Percentiles rank a stretch among this genome's conserved stretches.
Conservation (phyloP, 2,797 vertebrate genomes). For the Paedocypris micromegethes region DNA sequence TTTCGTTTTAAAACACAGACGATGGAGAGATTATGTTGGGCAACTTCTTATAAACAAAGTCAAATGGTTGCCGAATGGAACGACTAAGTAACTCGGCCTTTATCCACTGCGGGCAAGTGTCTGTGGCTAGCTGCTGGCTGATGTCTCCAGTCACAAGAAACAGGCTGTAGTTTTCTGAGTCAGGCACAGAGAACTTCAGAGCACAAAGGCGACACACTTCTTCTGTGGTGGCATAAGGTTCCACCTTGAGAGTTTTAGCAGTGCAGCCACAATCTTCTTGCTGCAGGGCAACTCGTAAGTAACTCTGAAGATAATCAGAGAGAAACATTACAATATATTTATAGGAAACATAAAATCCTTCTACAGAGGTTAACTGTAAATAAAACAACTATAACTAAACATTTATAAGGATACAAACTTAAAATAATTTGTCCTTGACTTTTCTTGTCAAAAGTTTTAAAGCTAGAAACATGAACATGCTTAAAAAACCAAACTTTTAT, state of each 20-base stretch:
- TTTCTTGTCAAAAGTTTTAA: too few relatives aligned
- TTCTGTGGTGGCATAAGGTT: conserved; percentile 77
- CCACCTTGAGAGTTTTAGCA: conserved; percentile 83
- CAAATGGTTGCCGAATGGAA: conserved; percentile 72
- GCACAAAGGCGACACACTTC: conserved; percentile 87
- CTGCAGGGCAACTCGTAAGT: conserved; percentile 87
- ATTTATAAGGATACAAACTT: too few relatives aligned
- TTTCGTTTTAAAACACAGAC: not conserved
- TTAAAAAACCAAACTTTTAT: too few relatives aligned
- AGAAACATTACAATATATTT: too few relatives aligned
- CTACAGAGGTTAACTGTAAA: too few relatives aligned
- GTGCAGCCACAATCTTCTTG: conserved; percentile 82
- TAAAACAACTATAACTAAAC: too few relatives aligned
- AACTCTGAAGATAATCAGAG: conserved; percentile 71
- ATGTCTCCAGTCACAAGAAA: conserved; percentile 81
- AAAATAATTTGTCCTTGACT: too few relatives aligned
- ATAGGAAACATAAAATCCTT: not conserved
- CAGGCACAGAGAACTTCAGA: conserved; percentile 78
- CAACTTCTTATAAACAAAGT: conserved; percentile 82
- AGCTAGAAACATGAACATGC: too few relatives aligned
- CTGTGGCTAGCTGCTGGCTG: conserved; percentile 85
- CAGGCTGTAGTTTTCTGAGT: conserved; percentile 76
- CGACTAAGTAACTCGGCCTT: conserved; percentile 90
- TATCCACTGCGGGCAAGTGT: conserved; percentile 89
- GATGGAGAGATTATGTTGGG: conserved; percentile 51